phyloP scores from a whole-genome alignment of 2,888 invertebrate species.

The Masnerella sp. region DNA sequence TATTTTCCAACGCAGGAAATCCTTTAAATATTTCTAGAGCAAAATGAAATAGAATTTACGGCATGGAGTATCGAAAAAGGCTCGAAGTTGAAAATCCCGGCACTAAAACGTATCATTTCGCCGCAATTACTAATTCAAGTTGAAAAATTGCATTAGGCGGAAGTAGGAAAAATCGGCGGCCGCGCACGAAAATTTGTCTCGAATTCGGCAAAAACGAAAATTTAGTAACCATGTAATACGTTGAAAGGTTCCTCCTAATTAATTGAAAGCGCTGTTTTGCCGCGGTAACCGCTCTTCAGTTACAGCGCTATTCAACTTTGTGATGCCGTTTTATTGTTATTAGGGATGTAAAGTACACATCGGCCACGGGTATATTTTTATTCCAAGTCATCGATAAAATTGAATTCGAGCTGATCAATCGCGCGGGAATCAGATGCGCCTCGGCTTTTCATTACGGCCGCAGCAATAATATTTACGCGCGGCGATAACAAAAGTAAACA shows the following conservation, averaged over 20 bases:
- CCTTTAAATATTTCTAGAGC: too few relatives aligned
- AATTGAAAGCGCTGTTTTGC: constrained; percentile 14
- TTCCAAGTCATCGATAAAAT: constrained; percentile 27
- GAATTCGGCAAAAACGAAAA: too few relatives aligned
- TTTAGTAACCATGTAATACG: too few relatives aligned
- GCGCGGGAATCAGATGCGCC: constrained; percentile 15
- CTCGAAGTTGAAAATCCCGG: too few relatives aligned
- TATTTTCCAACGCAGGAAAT: too few relatives aligned
- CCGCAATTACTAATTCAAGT: too few relatives aligned
- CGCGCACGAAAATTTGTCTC: too few relatives aligned
- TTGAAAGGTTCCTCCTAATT: constrained; percentile 21
- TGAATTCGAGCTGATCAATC: constrained; percentile 29
- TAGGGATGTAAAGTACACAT: constrained; percentile 13
- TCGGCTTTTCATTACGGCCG: constrained; percentile 25
- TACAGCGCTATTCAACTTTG: constrained; percentile 21
- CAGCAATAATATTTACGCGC: constrained; percentile 31
- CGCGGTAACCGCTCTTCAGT: constrained; percentile 9
- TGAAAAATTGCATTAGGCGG: too few relatives aligned
- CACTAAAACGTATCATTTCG: too few relatives aligned
- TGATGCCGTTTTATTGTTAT: constrained; percentile 29
- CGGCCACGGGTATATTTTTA: constrained; percentile 25
- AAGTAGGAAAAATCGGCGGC: too few relatives aligned
- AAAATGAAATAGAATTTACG: too few relatives aligned
- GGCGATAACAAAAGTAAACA: constrained; percentile 32
- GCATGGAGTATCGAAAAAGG: too few relatives aligned